These are phyloP conservation scores for Coregonus ussuriensis DNA, from an alignment of 2,797 vertebrate genomes.

Conservation along the genomic window DNA sequence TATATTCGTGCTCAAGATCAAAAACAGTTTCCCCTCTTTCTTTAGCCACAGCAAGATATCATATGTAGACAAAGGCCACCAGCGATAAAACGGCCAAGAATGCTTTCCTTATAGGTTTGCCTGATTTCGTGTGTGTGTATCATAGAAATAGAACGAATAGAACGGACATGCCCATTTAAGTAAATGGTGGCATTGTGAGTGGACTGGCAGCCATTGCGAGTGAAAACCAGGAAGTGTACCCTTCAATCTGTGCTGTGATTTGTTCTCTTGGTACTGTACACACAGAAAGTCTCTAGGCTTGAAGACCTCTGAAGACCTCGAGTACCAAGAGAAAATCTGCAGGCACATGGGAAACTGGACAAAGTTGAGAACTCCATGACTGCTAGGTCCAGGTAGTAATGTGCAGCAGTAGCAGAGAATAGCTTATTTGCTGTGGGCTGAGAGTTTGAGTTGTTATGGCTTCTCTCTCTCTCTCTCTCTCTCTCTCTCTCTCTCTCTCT, in stretches of 20 bases:
- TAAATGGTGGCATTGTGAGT: no score
- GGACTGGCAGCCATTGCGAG: no score
- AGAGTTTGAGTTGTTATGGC: neutral
- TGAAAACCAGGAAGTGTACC: no score
- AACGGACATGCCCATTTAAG: no score
- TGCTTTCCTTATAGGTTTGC: no score
- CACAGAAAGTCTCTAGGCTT: neutral
- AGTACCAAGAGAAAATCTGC: neutral
- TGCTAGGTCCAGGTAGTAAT: neutral
- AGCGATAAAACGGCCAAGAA: neutral
- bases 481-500: neutral
- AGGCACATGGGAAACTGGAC: neutral
- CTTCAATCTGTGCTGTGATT: no score
- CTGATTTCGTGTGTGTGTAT: no score
- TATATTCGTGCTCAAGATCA: neutral
- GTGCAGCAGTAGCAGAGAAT: neutral
- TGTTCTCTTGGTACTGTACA: no score
- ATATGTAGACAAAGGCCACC: neutral
- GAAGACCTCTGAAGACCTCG: neutral
- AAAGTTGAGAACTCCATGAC: neutral
- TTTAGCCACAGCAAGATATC: neutral
- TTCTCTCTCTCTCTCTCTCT: constrained; percentile 1
- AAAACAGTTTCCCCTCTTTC: constrained; percentile 1
- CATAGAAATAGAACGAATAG: no score
- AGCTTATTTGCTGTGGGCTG: neutral